Base-by-base conservation (phyloP, 2,888 invertebrate genomes). In the Abrostola triplasia region DNA sequence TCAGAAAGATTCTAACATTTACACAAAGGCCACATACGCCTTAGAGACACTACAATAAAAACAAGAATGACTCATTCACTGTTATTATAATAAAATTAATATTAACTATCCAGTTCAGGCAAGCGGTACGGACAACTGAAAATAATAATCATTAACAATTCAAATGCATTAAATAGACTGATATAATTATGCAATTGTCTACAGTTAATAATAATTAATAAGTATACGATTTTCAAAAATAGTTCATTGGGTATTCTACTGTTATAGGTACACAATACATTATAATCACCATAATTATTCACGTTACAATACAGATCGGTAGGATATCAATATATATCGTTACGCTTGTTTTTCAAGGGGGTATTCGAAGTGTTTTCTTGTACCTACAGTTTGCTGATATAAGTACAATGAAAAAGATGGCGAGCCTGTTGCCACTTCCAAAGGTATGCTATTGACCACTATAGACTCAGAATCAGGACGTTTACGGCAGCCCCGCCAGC, bases 91-190 rank as follows among this genome's bases (percentile, higher is more conserved):
- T 77, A 79, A 80, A 82, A 84, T 67, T 76, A 81, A 77, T 68
- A 81, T 77, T 80, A 82, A 79, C 86, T 89, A 88, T 86, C 82
- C 82, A 84, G 83, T 82, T 84, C 80, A 82, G 83, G 88, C 86
- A 87, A 88, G 84, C 82, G 78, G 83, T 81, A 87, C 82, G 83
- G 85, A 85, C 84, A 73, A 78, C 71, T 71, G 70, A 72, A 79
- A 79, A 72, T 67, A 70, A 69, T 72, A 73, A 71, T 68, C 10
- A 55, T 58, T 60, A 60, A 73, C 68, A 69, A 73, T 65, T 64
- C 67, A 76, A 77, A 78, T 67, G 67, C 76, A 64, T 58, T 72
- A 48, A 61, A 69, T 56, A 67, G 57, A 49, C 62, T 56, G 24
- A 62, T 56, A 52, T 59, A 59, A 56, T 73, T 53, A 76, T 64